Evolutionary conservation across 92 coral and sea anemone genomes (phyloP), one percentile per base, ranked within the genome.

Genomic region (Desmophyllum pertusum): DNA sequence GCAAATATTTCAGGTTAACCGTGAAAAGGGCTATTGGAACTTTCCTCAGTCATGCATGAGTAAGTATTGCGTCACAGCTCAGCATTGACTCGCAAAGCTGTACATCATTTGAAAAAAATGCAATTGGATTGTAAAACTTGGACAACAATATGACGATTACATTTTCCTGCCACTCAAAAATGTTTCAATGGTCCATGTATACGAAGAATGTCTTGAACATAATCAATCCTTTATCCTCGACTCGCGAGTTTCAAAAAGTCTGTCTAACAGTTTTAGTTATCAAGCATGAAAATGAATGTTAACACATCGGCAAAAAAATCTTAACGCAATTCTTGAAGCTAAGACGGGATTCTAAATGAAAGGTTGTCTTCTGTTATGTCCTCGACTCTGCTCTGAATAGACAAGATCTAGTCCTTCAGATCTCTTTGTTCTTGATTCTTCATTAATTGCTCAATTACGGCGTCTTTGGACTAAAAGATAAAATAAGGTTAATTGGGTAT

Each of bases 381-480:
- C 27, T 41, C 62, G 5, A 33, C 45, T 25, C 48, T 1, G 65
- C 19, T 45, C 39, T 17, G 0, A n/a, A 77, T 18, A 36, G 11
- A 15, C 19, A 11, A 18, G 76, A 23, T 62, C 29, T 70, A 33
- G 66, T 78, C 73, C 27, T 10, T 23, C n/a, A 21, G 52, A 3
- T 69, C 77, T 37, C 31, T 52, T 10, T 51, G 71, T 29, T 63
- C 51, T 18, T 67, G 66, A 55, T 25, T 80, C 69, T 80, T 80
- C 76, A 36, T 68, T 29, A 80, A 62, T 39, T 80, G 63, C 17
- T 80, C 76, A 51, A 80, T 80, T 5, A 80, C 27, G 5, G 48
- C 84, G 57, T 69, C 84, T 37, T 80, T 80, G 4, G 53, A 15
- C 84, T 80, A 31, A 35, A 51, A 80, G 11, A 33, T 37, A 67